These are phyloP conservation scores for Glossophaga mutica DNA, from an alignment of 2,797 vertebrate species.

Conservation along the genomic window DNA sequence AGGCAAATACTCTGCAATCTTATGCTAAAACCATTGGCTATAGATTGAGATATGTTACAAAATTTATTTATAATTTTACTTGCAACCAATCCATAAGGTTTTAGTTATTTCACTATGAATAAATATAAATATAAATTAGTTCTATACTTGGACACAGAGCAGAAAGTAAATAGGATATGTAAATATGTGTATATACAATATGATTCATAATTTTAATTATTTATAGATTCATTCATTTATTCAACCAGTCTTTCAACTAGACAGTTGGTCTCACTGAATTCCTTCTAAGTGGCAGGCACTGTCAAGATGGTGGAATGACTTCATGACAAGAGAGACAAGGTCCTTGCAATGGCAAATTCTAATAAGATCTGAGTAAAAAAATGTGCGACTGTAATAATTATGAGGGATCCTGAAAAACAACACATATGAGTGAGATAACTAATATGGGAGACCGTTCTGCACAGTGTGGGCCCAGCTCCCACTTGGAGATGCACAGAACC, in stretches of 20 bases:
- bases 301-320: background rate
- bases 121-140: background rate
- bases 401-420: background rate
- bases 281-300: background rate
- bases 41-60: background rate
- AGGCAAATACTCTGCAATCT: background rate
- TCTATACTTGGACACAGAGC: background rate
- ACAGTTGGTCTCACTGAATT: background rate
- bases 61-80: background rate
- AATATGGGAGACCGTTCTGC: no score
- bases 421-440: background rate
- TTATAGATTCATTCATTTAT: background rate
- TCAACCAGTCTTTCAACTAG: background rate
- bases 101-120: background rate
- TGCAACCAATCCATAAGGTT: background rate
- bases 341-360: background rate
- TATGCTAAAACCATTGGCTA: background rate
- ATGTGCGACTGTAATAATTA: background rate
- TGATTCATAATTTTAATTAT: background rate
- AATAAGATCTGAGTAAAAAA: background rate
- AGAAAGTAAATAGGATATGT: background rate
- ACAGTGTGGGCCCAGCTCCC: no score
- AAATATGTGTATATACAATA: background rate
- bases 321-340: background rate
- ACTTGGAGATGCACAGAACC: no score